A percentile compares a stretch with the other conserved stretches of the same genome.
phyloP scores from a whole-genome alignment of 2,113 vertebrate genomes.

The Panurus biarmicus region DNA sequence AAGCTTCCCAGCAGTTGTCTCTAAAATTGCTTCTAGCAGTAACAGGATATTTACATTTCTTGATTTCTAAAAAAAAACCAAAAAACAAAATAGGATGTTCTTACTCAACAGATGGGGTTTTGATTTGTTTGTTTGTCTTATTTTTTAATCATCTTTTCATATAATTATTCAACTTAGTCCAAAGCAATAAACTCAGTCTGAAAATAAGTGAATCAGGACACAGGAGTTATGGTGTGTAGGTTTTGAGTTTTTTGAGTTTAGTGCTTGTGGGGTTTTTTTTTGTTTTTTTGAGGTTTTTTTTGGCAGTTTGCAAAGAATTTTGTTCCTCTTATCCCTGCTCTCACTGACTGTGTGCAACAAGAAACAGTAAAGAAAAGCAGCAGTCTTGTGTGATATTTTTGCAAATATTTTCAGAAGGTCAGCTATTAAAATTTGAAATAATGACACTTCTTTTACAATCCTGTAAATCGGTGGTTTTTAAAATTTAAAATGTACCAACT shows the following conservation, averaged over 20 bases:
- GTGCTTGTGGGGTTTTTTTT: background rate
- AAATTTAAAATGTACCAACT: background rate
- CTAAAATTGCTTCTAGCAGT: background rate
- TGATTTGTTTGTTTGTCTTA: background rate
- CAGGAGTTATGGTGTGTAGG: fast-evolving
- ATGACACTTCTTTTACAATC: background rate
- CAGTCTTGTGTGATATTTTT: background rate
- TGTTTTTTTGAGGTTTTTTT: background rate
- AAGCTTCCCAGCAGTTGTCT: background rate
- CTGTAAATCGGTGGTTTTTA: background rate
- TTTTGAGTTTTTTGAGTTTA: background rate
- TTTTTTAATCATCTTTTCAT: background rate
- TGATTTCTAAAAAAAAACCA: background rate
- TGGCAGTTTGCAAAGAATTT: background rate
- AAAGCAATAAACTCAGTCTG: background rate
- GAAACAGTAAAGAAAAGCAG: background rate
- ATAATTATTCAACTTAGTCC: background rate
- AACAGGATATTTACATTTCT: background rate
- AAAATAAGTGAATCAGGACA: background rate
- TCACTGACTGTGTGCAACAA: background rate
- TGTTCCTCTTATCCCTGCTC: background rate
- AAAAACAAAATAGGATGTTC: no score
- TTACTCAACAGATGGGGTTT: background rate
- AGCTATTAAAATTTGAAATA: background rate
- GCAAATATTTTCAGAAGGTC: background rate